These are phyloP conservation scores for Gastrophryne carolinensis DNA, from an alignment of 2,797 vertebrate genomes.

Conservation along the genomic window DNA sequence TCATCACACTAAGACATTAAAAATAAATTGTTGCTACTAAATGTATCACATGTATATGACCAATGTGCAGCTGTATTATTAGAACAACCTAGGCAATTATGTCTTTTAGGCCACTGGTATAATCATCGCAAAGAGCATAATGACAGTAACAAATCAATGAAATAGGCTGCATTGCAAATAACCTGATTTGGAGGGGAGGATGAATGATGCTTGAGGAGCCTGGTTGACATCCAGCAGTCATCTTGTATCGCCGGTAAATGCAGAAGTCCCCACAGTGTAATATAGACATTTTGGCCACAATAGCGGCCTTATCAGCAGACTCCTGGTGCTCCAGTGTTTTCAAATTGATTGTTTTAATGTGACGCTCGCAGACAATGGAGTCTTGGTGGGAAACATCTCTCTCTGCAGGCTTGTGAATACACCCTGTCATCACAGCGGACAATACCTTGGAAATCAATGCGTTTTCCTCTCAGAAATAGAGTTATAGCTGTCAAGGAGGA, in stretches of 20 bases:
- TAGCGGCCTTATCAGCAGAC: slow-evolving; percentile 38
- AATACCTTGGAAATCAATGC: slow-evolving; percentile 43
- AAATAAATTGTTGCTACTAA: no score
- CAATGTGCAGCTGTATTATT: not conserved
- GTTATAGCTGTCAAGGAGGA: slow-evolving; percentile 29
- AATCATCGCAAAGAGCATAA: not conserved
- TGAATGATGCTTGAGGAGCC: not conserved
- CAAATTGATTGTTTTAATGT: slow-evolving; percentile 49
- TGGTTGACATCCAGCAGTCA: slow-evolving; percentile 19
- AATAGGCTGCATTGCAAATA: not conserved
- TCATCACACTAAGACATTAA: no score
- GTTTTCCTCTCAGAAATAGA: slow-evolving; percentile 32
- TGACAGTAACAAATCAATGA: not conserved
- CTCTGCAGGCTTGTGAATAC: slow-evolving; percentile 39
- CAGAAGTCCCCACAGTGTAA: slow-evolving; percentile 33
- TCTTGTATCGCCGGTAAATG: not conserved
- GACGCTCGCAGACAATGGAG: slow-evolving; percentile 39
- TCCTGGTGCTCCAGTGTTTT: slow-evolving; percentile 31
- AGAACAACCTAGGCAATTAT: not conserved
- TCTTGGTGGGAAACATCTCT: slow-evolving; percentile 46
- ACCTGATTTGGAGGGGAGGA: no score
- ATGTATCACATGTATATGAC: not conserved
- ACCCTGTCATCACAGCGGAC: slow-evolving; percentile 32
- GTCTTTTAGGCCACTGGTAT: not conserved
- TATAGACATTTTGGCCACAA: slow-evolving; percentile 39